Conservation (phyloP, 2,797 vertebrate genomes). For the Sebastiscus albofasciatus region DNA sequence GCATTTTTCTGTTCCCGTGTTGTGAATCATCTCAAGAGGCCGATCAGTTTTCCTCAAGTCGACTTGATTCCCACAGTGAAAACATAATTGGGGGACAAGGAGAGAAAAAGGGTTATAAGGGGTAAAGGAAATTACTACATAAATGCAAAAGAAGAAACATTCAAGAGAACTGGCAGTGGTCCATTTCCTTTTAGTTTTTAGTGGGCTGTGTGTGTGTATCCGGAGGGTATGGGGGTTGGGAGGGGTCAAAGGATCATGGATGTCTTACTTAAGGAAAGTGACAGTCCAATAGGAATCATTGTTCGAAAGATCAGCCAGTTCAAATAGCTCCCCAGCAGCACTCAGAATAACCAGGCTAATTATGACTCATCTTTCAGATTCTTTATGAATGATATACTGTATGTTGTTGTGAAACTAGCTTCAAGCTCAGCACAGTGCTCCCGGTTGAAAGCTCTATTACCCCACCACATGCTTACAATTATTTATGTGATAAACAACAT, state of each 20-base stretch:
- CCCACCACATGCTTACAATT: background rate
- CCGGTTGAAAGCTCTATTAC: background rate
- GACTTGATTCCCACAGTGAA: background rate
- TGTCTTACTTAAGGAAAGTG: slow-evolving; percentile 56
- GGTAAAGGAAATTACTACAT: background rate
- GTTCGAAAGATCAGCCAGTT: slow-evolving; percentile 42
- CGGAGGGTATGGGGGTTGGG: background rate
- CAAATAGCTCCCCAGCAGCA: slow-evolving; percentile 29
- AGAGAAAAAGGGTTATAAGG: background rate
- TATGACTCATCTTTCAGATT: slow-evolving; percentile 12
- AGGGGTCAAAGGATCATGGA: slow-evolving; percentile 45
- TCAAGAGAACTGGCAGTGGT: background rate
- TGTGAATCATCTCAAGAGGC: background rate
- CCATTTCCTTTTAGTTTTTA: background rate
- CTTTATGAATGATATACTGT: background rate
- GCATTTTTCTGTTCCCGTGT: background rate
- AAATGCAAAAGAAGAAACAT: background rate
- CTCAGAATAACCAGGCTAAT: slow-evolving; percentile 15
- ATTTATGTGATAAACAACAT: background rate
- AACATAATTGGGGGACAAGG: background rate
- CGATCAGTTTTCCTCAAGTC: background rate
- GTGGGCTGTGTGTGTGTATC: background rate
- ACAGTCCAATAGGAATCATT: slow-evolving; percentile 46
- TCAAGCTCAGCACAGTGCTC: background rate
- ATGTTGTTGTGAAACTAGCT: background rate